Conservation (phyloP, 1,140 invertebrate genomes). For the Mactra quadrangularis region DNA sequence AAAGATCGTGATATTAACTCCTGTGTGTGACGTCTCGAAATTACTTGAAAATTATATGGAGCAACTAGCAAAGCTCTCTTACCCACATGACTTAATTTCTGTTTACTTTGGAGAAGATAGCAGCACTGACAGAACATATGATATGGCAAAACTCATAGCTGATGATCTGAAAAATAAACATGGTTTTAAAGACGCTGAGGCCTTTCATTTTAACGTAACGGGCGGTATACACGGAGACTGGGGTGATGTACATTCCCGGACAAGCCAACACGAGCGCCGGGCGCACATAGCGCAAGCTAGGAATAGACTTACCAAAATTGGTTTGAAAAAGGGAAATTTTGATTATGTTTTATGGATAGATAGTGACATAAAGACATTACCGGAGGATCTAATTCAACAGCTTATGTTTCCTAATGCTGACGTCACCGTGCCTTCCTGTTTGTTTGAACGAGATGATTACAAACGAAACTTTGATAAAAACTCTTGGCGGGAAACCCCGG, state of each 20-base stretch:
- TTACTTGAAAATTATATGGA: conserved; percentile 64
- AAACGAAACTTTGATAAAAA: conserved; percentile 78
- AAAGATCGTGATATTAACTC: conserved; percentile 77
- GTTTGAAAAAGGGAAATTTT: conserved; percentile 65
- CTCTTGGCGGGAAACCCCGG: conserved; percentile 79
- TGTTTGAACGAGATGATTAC: conserved; percentile 65
- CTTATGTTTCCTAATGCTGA: conserved; percentile 75
- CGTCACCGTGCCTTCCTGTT: conserved; percentile 75
- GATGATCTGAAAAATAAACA: conserved; percentile 64
- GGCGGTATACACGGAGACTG: conserved; percentile 68
- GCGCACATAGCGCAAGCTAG: conserved; percentile 77
- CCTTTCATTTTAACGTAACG: conserved; percentile 71
- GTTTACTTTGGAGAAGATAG: conserved; percentile 80
- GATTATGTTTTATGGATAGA: conserved; percentile 81
- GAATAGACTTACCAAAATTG: conserved; percentile 71
- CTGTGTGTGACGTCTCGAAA: conserved; percentile 75
- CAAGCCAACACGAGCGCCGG: conserved; percentile 70
- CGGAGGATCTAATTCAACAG: conserved; percentile 76
- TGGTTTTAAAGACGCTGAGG: conserved; percentile 68
- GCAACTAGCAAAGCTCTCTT: conserved; percentile 73
- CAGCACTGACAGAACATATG: conserved; percentile 75
- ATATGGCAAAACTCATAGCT: conserved; percentile 62
- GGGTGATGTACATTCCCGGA: conserved; percentile 66
- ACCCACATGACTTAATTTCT: conserved; percentile 77
- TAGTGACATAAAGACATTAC: conserved; percentile 75